Conservation (phyloP, 2,797 vertebrate species). For the Eurystomus glaucurus region DNA sequence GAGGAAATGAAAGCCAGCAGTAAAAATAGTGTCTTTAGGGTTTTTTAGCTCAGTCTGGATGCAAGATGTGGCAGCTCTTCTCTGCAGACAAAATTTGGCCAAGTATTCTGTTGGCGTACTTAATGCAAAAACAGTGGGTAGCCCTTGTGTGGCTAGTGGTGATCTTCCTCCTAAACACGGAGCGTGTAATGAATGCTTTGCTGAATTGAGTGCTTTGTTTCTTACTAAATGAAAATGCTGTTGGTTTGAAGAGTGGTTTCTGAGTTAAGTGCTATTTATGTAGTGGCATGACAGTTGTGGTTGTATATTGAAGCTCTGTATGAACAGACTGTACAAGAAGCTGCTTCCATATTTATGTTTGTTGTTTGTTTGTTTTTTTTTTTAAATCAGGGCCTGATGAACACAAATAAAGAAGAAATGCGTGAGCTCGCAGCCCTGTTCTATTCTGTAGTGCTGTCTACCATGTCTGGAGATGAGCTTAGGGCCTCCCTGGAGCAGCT, state of each 20-base stretch:
- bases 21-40: not conserved
- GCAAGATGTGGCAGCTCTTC: not conserved
- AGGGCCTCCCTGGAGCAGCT: conserved; percentile 91
- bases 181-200: not conserved
- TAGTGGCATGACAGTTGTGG: not conserved
- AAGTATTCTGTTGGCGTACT: fast-evolving
- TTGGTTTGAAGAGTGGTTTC: not conserved
- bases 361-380: too few species aligned
- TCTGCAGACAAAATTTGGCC: not conserved
- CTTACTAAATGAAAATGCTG: not conserved
- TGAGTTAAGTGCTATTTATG: not conserved
- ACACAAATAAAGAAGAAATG: conserved; percentile 98
- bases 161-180: not conserved
- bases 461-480: conserved; percentile 93
- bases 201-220: not conserved
- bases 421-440: conserved; percentile 95
- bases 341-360: not conserved
- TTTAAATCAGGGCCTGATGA: conserved; percentile 89
- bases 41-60: not conserved
- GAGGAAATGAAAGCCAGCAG: not conserved
- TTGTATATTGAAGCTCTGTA: not conserved
- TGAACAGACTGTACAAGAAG: not conserved
- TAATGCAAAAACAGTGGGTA: fast-evolving
- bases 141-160: not conserved
- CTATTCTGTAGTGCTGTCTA: conserved; percentile 94